Conservation (phyloP, 2,888 invertebrate genomes). For the Rhaphigaster nebulosa region DNA sequence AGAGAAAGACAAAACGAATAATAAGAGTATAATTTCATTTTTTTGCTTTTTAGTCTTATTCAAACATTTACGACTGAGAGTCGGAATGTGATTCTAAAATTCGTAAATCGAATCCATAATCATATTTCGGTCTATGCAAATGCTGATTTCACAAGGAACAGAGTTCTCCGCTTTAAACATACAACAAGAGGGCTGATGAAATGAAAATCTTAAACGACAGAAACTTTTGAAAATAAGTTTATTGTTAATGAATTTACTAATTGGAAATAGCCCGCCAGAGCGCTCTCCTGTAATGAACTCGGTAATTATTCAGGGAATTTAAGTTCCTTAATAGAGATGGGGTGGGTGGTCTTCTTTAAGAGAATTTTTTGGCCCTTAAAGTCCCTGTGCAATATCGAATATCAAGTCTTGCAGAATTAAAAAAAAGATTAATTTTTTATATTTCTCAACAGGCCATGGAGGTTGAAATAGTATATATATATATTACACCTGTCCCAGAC, state of each 20-base stretch:
- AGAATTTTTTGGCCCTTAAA: neutral
- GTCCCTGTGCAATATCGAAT: neutral
- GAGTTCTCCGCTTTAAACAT: neutral
- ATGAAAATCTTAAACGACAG: conserved; percentile 26
- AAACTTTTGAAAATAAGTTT: neutral
- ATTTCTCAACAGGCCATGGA: no score
- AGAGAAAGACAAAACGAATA: no score
- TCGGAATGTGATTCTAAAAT: neutral
- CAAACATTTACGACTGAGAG: neutral
- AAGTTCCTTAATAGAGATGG: neutral
- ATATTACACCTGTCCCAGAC: no score
- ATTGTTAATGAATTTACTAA: conserved; percentile 22
- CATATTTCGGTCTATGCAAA: neutral
- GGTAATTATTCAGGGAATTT: neutral
- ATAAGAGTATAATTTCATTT: no score
- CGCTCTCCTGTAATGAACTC: neutral
- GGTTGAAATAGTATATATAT: no score
- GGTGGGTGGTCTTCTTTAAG: neutral
- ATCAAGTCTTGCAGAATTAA: neutral
- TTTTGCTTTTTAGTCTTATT: no score
- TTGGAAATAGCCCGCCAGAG: neutral
- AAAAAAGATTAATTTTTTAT: no score
- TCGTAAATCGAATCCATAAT: neutral
- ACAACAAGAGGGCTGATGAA: neutral
- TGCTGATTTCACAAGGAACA: neutral